phyloP scores from a whole-genome alignment of 2,797 vertebrate genomes.

The Gymnocypris eckloni region DNA sequence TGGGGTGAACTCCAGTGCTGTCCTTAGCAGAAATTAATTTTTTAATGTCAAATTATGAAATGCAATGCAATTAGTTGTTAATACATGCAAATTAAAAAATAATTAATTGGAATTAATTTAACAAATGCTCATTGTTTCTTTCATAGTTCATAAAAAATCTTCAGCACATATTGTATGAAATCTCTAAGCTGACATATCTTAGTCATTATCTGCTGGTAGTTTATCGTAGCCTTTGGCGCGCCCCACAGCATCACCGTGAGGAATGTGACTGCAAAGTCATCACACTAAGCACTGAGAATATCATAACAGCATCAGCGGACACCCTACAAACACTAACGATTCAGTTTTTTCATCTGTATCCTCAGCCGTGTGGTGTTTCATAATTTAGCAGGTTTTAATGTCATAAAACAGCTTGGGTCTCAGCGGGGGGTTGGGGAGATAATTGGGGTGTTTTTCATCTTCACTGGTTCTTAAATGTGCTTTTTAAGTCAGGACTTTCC shows the following conservation, averaged over 20 bases:
- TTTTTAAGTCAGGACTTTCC: conserved; percentile 73
- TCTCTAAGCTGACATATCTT: conserved; percentile 5
- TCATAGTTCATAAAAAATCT: not conserved
- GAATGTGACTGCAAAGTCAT: conserved; percentile 33
- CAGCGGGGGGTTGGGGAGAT: conserved; percentile 74
- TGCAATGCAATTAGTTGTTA: not conserved
- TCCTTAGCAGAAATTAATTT: not conserved
- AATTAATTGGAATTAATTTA: not conserved
- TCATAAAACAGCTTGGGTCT: conserved; percentile 82
- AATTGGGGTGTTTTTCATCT: conserved; percentile 78
- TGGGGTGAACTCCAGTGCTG: not conserved
- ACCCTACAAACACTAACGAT: conserved; percentile 51
- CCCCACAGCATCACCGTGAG: conserved; percentile 44
- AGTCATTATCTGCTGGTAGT: conserved; percentile 30
- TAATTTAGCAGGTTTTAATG: conserved; percentile 86
- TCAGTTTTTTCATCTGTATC: conserved; percentile 69
- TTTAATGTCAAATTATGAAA: conserved; percentile 4
- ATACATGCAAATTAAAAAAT: not conserved
- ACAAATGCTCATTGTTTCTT: conserved; percentile 6
- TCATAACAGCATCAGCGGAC: conserved; percentile 37
- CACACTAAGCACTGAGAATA: conserved; percentile 30
- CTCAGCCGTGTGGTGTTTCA: conserved; percentile 71
- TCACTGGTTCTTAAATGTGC: conserved; percentile 72
- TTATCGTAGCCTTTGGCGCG: conserved; percentile 25
- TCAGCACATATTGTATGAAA: conserved; percentile 8